Base-by-base conservation (phyloP, 1,140 invertebrate genomes). In the Calycopis cecrops region DNA sequence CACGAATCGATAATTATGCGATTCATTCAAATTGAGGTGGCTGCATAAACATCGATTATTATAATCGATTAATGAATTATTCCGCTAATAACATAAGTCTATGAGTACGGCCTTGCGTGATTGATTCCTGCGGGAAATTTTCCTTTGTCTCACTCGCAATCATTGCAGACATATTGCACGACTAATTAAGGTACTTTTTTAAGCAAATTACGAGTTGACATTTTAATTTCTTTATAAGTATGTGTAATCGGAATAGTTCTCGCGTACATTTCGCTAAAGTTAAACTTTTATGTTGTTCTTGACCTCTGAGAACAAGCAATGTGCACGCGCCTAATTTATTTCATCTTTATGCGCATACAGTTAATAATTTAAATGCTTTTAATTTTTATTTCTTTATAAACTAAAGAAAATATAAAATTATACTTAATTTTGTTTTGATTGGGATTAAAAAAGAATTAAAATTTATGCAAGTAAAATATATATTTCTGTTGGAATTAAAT, bases 21-120 rank as follows among this genome's bases (percentile, higher is more conserved):
- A 28, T 28, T 28, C 21, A 28, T 28, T 28, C 21, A 28, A 28
- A 28, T 67, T 73, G 57, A 72, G 65, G 67, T 67, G 9, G 17
- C 40, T 44, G 14, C 40, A 44, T 44, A 68, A 67, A 62, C 59
- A 63, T 59, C 55, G 44, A 28, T 28, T 16, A 48, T 33, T 17
- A 35, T 50, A 50, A 50, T 50, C 21, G 21, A 28, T 35, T 10
- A 37, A 37, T 37, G 35, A 37, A 37, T 37, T 37, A 49, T 21
- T 49, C 16, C 11, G 21, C 34, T 34, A 21, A 34, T 49, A 52
- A 28, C 40, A 40, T 73, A 69, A 54, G 69, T 62, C 74, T 73
- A 80, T 63, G 78, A 73, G 71, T 76, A 69, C 56, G 69, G 63
- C 74, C 75, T 83, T 63, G 78, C 73, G 71, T 76, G 73, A 73